Percentiles rank a stretch among this genome's conserved stretches.
These are phyloP conservation scores for Molossus molossus DNA, from an alignment of 2,797 vertebrate genomes.

Conservation along the genomic window DNA sequence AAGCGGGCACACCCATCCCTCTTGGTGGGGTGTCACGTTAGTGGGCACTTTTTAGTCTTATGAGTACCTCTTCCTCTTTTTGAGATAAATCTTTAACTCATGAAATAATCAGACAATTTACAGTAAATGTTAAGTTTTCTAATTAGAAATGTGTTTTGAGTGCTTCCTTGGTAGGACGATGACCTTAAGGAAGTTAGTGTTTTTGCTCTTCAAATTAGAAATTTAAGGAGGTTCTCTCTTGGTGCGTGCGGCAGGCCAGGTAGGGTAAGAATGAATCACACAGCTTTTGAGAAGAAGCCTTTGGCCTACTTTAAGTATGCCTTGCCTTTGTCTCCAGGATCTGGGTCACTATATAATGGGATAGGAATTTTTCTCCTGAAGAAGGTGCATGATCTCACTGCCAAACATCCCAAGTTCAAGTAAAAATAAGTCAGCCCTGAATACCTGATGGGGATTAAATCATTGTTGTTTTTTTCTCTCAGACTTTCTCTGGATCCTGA, in stretches of 20 bases:
- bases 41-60: background rate
- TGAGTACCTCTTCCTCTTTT: constrained; percentile 30
- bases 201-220: background rate
- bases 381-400: background rate
- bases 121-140: constrained; percentile 20
- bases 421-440: background rate
- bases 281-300: background rate
- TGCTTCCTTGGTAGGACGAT: background rate
- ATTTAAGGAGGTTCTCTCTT: background rate
- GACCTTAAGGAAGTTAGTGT: background rate
- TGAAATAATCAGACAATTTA: constrained; percentile 38
- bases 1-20: background rate
- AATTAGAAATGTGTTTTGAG: background rate
- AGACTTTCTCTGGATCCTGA: background rate
- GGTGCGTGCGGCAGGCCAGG: background rate
- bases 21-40: background rate
- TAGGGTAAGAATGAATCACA: background rate
- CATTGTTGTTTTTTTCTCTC: background rate
- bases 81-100: constrained; percentile 13
- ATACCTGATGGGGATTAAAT: background rate
- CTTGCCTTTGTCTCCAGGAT: background rate
- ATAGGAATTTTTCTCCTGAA: background rate
- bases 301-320: background rate
- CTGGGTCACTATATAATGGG: background rate
- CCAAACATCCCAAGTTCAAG: background rate